Conservation (phyloP, 2,888 invertebrate genomes). For the Drosophila ustulata region DNA sequence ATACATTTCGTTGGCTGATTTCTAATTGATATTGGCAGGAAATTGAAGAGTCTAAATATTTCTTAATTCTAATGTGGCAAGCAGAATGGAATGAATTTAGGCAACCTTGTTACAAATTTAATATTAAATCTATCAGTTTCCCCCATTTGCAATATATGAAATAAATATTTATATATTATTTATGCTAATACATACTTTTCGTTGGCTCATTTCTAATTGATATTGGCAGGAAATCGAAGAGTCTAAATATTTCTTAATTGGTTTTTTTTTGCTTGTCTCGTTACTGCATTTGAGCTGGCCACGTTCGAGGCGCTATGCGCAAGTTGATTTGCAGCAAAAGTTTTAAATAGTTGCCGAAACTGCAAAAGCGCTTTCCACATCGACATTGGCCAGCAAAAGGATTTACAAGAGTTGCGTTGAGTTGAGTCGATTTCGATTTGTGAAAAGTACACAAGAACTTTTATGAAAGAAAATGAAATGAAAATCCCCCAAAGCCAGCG, state of each 20-base stretch:
- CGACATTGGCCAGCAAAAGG: constrained; percentile 53
- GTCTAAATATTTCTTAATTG: not conserved
- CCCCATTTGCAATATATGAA: too few species aligned
- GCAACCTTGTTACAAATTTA: not conserved
- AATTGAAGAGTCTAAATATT: too few species aligned
- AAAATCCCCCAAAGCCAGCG: constrained; percentile 61
- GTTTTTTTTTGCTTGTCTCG: not conserved
- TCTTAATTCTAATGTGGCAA: constrained; percentile 18
- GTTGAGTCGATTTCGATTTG: constrained; percentile 72
- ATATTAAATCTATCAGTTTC: too few species aligned
- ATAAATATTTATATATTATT: not conserved
- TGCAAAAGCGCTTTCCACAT: constrained; percentile 61
- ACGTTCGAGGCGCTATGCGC: not conserved
- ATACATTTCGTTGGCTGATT: not conserved
- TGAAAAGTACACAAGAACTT: constrained; percentile 71
- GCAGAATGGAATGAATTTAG: constrained; percentile 64
- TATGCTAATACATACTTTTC: not conserved
- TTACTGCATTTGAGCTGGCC: not conserved
- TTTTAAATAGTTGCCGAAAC: constrained; percentile 66
- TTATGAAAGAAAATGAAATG: constrained; percentile 74
- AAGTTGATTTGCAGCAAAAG: constrained; percentile 54
- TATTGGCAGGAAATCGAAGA: not conserved
- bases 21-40: too few species aligned
- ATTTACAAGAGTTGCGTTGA: constrained; percentile 38
- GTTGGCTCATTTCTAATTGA: not conserved